Percentiles rank a stretch among this genome's conserved stretches.
phyloP scores from a whole-genome alignment of 2,888 invertebrate species.

The Endomychus coccineus region DNA sequence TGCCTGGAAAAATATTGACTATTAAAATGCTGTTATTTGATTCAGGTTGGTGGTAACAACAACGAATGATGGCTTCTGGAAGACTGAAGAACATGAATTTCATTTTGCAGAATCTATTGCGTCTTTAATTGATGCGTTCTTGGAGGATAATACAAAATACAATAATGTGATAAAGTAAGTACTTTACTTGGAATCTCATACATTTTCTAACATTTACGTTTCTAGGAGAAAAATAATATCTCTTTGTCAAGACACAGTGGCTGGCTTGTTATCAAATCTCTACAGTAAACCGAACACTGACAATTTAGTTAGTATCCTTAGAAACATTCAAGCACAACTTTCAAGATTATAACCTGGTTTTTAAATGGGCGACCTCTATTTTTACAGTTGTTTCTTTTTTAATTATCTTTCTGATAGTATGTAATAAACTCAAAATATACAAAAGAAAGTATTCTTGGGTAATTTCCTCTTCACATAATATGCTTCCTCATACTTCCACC shows the following conservation, averaged over 20 bases:
- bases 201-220: slow-evolving; percentile 17
- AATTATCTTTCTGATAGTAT: too few species aligned
- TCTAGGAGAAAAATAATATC: slow-evolving; percentile 59
- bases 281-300: slow-evolving; percentile 67
- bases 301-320: slow-evolving; percentile 52
- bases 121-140: slow-evolving; percentile 62
- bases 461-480: too few species aligned
- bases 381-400: too few species aligned
- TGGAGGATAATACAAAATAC: slow-evolving; percentile 55
- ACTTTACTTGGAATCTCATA: background rate
- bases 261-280: slow-evolving; percentile 65
- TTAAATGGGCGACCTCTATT: too few species aligned
- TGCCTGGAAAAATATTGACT: too few species aligned
- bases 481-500: too few species aligned
- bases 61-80: slow-evolving; percentile 75
- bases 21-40: too few species aligned
- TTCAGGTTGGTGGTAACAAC: slow-evolving; percentile 62
- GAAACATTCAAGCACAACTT: slow-evolving; percentile 51
- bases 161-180: slow-evolving; percentile 45
- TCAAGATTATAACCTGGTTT: slow-evolving; percentile 66
- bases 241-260: slow-evolving; percentile 66
- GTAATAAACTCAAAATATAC: too few species aligned
- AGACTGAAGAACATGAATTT: slow-evolving; percentile 74
- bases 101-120: slow-evolving; percentile 75
- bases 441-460: too few species aligned